Evolutionary conservation across 2,797 vertebrate species (phyloP).

Genomic region (Manis javanica): DNA sequence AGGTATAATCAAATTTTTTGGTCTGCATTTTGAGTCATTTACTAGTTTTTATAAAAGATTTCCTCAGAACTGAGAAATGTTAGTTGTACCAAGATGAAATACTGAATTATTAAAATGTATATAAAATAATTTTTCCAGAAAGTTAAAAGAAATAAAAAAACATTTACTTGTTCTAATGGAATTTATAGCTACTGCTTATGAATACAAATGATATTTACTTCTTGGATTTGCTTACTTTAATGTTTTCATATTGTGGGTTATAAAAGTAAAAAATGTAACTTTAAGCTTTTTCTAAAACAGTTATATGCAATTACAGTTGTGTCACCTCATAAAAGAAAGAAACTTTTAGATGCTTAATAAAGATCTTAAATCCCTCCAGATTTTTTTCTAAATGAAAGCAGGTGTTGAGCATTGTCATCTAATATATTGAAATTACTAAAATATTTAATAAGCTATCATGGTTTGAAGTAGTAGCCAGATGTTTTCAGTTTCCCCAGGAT

Average conservation of each 20-base stretch:
- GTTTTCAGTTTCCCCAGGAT: slow-evolving; percentile 78
- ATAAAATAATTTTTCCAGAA: slow-evolving; percentile 10
- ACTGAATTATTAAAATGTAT: slow-evolving; percentile 42
- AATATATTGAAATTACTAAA: slow-evolving; percentile 75
- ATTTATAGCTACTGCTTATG: slow-evolving; percentile 59
- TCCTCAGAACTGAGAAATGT: slow-evolving; percentile 29
- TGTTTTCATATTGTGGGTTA: slow-evolving; percentile 59
- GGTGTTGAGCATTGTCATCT: slow-evolving; percentile 73
- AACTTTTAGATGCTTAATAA: slow-evolving; percentile 75
- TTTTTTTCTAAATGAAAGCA: slow-evolving; percentile 74
- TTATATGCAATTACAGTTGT: slow-evolving; percentile 67
- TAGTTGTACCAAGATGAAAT: not conserved
- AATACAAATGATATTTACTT: slow-evolving; percentile 33
- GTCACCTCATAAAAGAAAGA: slow-evolving; percentile 71
- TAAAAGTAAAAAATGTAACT: slow-evolving; percentile 64
- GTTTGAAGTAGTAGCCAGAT: slow-evolving; percentile 74
- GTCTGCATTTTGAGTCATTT: slow-evolving; percentile 1
- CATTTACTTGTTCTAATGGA: slow-evolving; percentile 55
- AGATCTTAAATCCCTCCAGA: slow-evolving; percentile 72
- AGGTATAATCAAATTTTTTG: not conserved
- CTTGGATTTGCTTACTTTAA: slow-evolving; percentile 47
- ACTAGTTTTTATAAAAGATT: slow-evolving; percentile 37
- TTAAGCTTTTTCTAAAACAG: slow-evolving; percentile 47
- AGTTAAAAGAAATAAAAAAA: slow-evolving; percentile 13
- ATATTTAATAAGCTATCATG: slow-evolving; percentile 71